These are phyloP conservation scores for Drosophila arizonae DNA, from an alignment of 1,140 invertebrate species.

Conservation along the genomic window DNA sequence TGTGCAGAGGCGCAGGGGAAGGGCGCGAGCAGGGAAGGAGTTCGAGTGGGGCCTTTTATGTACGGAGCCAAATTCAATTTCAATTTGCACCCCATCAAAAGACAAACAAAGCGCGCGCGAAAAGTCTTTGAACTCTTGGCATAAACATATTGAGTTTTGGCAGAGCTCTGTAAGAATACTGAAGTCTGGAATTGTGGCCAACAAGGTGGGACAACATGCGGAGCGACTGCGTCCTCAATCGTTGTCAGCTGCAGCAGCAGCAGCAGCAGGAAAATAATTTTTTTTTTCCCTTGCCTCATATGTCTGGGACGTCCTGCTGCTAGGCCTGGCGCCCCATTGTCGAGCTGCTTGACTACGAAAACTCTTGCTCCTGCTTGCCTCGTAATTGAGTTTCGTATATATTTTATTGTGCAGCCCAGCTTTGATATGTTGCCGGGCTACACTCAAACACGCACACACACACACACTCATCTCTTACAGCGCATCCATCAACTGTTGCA, in stretches of 20 bases:
- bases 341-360: slow-evolving; percentile 12
- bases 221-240: slow-evolving; percentile 40
- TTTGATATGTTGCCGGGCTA: slow-evolving; percentile 1
- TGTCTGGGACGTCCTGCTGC: slow-evolving; percentile 6
- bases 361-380: slow-evolving; percentile 12
- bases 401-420: slow-evolving; percentile 25
- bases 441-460: not conserved
- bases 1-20: slow-evolving; percentile 6
- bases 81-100: slow-evolving; percentile 79
- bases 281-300: slow-evolving; percentile 13
- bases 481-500: slow-evolving; percentile 16
- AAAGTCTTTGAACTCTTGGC: slow-evolving; percentile 76
- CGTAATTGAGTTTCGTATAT: slow-evolving; percentile 66
- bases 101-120: slow-evolving; percentile 59
- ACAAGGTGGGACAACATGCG: slow-evolving; percentile 59
- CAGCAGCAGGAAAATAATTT: slow-evolving; percentile 38
- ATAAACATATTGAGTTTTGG: slow-evolving; percentile 70
- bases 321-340: slow-evolving; percentile 54
- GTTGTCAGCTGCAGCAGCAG: slow-evolving; percentile 60
- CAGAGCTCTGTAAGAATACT: slow-evolving; percentile 18
- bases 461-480: not conserved
- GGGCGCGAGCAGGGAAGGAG: not conserved
- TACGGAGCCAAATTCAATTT: slow-evolving; percentile 61
- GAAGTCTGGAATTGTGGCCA: slow-evolving; percentile 20
- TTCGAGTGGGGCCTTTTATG: not conserved